phyloP scores from a whole-genome alignment of 2,113 vertebrate species.

The Axis porcinus region DNA sequence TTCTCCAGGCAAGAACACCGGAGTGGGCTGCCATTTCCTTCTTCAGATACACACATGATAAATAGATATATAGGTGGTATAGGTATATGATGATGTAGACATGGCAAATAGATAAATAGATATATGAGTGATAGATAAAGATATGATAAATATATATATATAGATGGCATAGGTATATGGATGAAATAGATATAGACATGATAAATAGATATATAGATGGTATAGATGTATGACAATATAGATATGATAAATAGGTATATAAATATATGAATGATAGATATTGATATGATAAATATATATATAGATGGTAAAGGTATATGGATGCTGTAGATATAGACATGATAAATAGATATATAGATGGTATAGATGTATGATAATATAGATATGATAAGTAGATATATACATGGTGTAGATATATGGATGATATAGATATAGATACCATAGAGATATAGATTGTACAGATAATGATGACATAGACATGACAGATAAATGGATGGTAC shows the following conservation, averaged over 20 bases:
- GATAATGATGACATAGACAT: background rate
- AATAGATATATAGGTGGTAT: no score
- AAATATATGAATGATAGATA: no score
- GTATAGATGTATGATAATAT: no score
- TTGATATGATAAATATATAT: no score
- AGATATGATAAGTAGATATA: background rate
- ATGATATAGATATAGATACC: background rate
- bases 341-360: background rate
- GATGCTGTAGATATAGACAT: background rate
- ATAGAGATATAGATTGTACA: background rate
- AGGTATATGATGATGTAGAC: no score
- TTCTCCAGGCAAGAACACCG: no score
- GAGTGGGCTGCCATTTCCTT: no score
- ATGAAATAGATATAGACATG: background rate
- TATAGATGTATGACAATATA: no score
- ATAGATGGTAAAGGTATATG: background rate
- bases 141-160: no score
- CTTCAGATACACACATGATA: background rate
- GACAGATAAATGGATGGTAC: rapidly evolving
- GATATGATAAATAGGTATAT: no score
- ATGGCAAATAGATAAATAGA: no score
- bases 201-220: background rate
- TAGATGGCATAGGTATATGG: background rate
- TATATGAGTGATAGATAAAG: no score
- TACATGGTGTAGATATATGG: rapidly evolving